A percentile compares a stretch with the other conserved stretches of the same genome.
These are phyloP conservation scores for Erethizon dorsatum DNA, from an alignment of 2,797 vertebrate species.

Conservation along the genomic window DNA sequence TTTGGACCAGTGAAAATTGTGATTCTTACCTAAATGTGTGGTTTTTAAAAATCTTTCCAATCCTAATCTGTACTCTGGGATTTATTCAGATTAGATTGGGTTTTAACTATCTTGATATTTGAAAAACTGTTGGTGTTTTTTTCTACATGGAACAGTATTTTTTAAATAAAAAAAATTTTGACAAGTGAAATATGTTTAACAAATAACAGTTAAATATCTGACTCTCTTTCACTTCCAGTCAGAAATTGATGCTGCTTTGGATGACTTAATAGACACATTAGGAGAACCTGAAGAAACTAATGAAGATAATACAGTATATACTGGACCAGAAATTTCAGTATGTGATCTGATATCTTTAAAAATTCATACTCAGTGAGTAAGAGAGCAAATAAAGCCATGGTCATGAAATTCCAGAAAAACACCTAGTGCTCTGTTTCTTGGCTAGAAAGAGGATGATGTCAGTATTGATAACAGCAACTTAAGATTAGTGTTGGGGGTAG, in stretches of 20 bases:
- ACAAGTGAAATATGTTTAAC: conserved; percentile 8
- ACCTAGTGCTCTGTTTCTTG: background rate
- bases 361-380: background rate
- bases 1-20: conserved; percentile 26
- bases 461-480: background rate
- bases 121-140: conserved; percentile 32
- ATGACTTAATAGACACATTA: conserved; percentile 89
- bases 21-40: background rate
- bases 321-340: conserved; percentile 89
- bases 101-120: conserved; percentile 41
- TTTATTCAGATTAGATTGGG: background rate
- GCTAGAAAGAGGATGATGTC: background rate
- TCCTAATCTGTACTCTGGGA: conserved; percentile 1
- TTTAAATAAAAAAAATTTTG: background rate
- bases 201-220: conserved; percentile 17
- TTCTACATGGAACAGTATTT: background rate
- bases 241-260: conserved; percentile 88
- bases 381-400: background rate
- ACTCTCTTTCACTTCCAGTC: conserved; percentile 83
- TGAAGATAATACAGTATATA: conserved; percentile 85
- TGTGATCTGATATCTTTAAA: background rate
- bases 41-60: conserved; percentile 50
- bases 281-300: conserved; percentile 85
- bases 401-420: background rate
- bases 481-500: background rate